phyloP scores from a whole-genome alignment of 2,888 invertebrate genomes.

The Brachyptera putata region DNA sequence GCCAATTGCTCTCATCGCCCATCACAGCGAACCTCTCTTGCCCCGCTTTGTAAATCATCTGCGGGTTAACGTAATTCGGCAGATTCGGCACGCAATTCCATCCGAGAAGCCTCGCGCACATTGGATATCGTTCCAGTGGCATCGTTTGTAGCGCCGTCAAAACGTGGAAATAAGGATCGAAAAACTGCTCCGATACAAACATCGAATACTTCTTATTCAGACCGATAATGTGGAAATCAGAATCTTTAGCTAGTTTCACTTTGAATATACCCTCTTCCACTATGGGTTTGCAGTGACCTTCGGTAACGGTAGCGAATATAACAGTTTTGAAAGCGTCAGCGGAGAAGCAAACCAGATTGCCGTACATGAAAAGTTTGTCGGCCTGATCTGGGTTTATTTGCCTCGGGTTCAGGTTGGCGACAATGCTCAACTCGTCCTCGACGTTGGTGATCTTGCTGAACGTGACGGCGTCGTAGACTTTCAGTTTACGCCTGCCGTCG shows the following conservation, averaged over 20 bases:
- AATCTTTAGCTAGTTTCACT: slow-evolving; percentile 41
- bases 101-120: slow-evolving; percentile 63
- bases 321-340: slow-evolving; percentile 31
- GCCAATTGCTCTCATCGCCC: slow-evolving; percentile 44
- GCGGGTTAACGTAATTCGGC: too few species aligned
- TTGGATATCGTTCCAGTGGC: slow-evolving; percentile 51
- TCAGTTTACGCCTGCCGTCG: too few species aligned
- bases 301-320: slow-evolving; percentile 23
- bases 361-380: slow-evolving; percentile 54
- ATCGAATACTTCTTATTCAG: slow-evolving; percentile 47
- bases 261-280: slow-evolving; percentile 38
- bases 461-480: too few species aligned
- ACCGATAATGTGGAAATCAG: slow-evolving; percentile 36
- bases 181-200: slow-evolving; percentile 74
- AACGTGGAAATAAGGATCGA: slow-evolving; percentile 76
- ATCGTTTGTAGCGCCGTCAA: slow-evolving; percentile 59
- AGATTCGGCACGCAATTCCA: too few species aligned
- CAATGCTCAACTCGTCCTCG: neutral
- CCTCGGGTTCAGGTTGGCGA: slow-evolving; percentile 37
- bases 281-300: too few species aligned
- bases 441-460: too few species aligned
- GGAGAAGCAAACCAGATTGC: slow-evolving; percentile 69
- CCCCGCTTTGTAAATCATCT: neutral
- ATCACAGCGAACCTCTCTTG: neutral
- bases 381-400: slow-evolving; percentile 32